Evolutionary conservation across 2,113 vertebrate species (phyloP), one percentile per base, ranked within the genome.

Genomic region (Eira barbara): DNA sequence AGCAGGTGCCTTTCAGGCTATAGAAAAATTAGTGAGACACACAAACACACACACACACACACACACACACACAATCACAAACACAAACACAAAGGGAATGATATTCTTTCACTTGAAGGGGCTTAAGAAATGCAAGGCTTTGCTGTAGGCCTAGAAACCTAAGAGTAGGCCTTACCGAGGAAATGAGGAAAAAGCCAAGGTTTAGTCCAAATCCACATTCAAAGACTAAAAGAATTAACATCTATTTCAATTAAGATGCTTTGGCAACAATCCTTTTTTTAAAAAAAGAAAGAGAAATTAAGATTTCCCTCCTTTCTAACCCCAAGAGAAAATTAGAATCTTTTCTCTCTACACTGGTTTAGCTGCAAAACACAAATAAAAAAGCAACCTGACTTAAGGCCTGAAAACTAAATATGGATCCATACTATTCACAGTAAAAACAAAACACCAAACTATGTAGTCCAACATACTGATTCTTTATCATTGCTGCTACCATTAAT

Each of bases 1-100:
- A 97, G 91, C 96, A 94, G 94, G 97, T 97, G 65, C 81, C 83
- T 92, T 95, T 96, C 82, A 97, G 86, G 81, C 94, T 95, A 79
- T 25, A 94, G 94, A 94, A 96, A 97, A 96, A 96, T 89, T 79
- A 94, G 42, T 85, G 9, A 89, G 0, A 84, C 49, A 78, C 42
- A 91, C 76, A 89, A 67, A 82, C 61, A 96, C 86, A 83, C 81
- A 79, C 47, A 84, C 55, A 78, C 42, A 89, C 79, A 80, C 79
- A 92, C 63, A 71, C 69, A 23, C 57, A 59, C 20, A 89, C n/a
- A 71, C 89, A 97, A 59, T 91, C 83, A 97, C 80, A 88, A 74
- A 97, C 95, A 97, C 80, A 88, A 74, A 97, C 95, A 97, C 88
- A 92, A 85, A 94, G 57, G 78, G 80, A 95, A 55, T 59, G 92